Percentiles rank a stretch among this genome's conserved stretches.
Evolutionary conservation across 2,888 invertebrate genomes (phyloP).

Genomic region (Alviniconcha strummeri): DNA sequence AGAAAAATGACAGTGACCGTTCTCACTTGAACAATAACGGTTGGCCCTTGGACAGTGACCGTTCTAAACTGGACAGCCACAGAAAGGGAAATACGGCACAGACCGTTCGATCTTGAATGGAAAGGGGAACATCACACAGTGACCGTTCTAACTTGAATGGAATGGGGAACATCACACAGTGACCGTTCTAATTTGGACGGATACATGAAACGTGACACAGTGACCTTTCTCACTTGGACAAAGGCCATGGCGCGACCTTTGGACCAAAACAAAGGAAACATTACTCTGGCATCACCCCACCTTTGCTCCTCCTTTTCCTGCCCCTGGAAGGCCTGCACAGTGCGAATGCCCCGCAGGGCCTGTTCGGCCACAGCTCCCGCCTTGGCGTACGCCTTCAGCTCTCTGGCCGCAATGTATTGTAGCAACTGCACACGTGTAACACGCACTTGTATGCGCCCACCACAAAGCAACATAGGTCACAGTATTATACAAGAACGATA

Average conservation of each 20-base stretch:
- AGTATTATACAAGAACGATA: too few species aligned
- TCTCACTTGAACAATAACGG: too few species aligned
- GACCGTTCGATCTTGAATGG: neutral
- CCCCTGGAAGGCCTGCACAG: constrained; percentile 73
- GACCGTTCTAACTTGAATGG: neutral
- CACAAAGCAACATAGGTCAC: too few species aligned
- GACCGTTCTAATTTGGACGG: neutral
- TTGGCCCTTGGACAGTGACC: too few species aligned
- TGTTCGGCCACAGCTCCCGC: constrained; percentile 73
- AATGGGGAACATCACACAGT: neutral
- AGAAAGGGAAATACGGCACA: neutral
- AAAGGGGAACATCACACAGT: neutral
- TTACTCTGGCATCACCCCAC: constrained; percentile 44
- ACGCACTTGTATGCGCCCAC: neutral
- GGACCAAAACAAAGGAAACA: neutral
- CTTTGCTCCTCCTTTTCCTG: constrained; percentile 69
- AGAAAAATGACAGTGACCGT: too few species aligned
- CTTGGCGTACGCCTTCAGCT: constrained; percentile 79
- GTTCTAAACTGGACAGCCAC: too few species aligned
- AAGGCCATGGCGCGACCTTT: neutral
- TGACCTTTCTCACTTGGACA: neutral
- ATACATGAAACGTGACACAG: neutral
- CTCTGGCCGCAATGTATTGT: constrained; percentile 63
- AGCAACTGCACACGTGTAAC: constrained; percentile 48
- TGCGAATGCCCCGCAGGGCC: constrained; percentile 70